Conservation (phyloP, 2,113 vertebrate species). For the Colinus virginianus region DNA sequence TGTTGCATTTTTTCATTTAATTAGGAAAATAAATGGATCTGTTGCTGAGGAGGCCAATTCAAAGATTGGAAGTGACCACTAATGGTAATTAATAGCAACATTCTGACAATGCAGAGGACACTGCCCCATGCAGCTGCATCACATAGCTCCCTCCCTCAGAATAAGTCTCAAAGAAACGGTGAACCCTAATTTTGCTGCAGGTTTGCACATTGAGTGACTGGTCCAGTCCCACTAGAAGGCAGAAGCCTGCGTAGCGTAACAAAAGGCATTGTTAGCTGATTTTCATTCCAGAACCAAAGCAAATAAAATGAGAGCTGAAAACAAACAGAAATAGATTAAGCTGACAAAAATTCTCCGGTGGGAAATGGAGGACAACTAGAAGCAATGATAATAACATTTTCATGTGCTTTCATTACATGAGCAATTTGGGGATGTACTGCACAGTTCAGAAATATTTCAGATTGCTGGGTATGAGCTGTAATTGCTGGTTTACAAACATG, state of each 20-base stretch:
- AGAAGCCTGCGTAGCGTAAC: slow-evolving; percentile 1
- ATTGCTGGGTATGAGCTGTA: slow-evolving; percentile 66
- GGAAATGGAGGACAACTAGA: slow-evolving; percentile 67
- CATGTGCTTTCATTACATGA: slow-evolving; percentile 66
- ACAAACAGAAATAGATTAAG: slow-evolving; percentile 71
- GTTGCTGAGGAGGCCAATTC: background rate
- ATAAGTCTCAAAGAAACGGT: background rate
- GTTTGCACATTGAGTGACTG: background rate
- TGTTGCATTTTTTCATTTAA: background rate
- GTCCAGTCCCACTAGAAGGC: background rate
- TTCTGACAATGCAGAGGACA: background rate
- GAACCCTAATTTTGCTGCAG: background rate
- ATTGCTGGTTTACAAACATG: slow-evolving; percentile 69
- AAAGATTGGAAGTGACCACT: background rate
- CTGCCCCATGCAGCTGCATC: background rate
- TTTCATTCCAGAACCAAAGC: slow-evolving; percentile 60
- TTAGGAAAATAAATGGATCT: background rate
- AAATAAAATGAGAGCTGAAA: slow-evolving; percentile 70
- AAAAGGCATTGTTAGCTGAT: slow-evolving; percentile 60
- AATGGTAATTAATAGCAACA: background rate
- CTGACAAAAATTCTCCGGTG: slow-evolving; percentile 70
- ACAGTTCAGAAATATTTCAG: slow-evolving; percentile 70
- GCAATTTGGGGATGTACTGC: slow-evolving; percentile 60
- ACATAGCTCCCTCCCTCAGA: background rate
- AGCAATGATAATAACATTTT: slow-evolving; percentile 70